phyloP scores from a whole-genome alignment of 2,113 vertebrate genomes.

The Macrotis lagotis region DNA sequence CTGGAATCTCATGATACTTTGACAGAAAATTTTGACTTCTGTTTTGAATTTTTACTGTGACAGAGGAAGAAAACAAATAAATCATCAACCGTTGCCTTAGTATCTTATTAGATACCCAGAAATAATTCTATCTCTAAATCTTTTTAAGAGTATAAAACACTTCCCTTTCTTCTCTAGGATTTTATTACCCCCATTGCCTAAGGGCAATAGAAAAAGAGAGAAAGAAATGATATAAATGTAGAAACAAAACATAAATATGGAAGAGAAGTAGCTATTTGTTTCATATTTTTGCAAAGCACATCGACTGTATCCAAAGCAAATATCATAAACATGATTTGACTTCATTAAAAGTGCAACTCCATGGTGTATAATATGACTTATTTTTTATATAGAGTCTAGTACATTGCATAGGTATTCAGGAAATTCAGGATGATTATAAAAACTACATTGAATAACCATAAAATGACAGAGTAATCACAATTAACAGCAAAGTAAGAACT shows the following conservation, averaged over 20 bases:
- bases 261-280: neutral
- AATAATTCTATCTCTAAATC: neutral
- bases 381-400: neutral
- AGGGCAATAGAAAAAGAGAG: neutral
- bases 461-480: neutral
- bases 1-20: neutral
- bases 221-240: neutral
- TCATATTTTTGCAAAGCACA: neutral
- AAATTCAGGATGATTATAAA: neutral
- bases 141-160: neutral
- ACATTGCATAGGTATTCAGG: neutral
- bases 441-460: neutral
- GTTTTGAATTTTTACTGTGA: neutral
- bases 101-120: neutral
- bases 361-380: neutral
- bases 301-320: neutral
- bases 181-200: neutral
- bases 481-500: slow-evolving; percentile 3
- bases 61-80: neutral
- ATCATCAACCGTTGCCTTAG: neutral
- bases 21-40: neutral
- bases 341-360: slow-evolving; percentile 13
- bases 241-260: neutral
- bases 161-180: neutral
- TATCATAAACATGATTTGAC: neutral